phyloP scores from a whole-genome alignment of 2,113 vertebrate species.

The Psammodynastes pulverulentus region DNA sequence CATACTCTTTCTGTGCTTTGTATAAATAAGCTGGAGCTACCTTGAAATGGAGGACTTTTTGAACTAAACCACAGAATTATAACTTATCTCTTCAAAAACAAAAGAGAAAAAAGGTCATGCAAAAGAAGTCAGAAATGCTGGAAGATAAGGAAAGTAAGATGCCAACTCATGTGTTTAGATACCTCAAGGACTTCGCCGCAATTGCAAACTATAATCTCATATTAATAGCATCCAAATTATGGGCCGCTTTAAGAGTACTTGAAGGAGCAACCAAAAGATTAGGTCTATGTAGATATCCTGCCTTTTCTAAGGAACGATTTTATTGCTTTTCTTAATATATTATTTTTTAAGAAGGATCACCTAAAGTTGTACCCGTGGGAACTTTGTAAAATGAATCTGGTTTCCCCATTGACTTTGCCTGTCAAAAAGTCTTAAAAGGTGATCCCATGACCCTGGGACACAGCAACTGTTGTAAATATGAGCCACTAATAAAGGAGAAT shows the following conservation, averaged over 20 bases:
- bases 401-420: too few relatives aligned
- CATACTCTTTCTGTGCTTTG: neutral
- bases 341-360: neutral
- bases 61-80: neutral
- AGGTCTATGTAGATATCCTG: neutral
- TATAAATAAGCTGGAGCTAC: neutral
- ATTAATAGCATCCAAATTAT: neutral
- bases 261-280: neutral
- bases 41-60: neutral
- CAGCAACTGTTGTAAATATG: too few relatives aligned
- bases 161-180: neutral
- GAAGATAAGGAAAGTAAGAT: neutral
- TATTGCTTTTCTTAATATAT: neutral
- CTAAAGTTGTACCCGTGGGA: neutral
- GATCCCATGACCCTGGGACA: too few relatives aligned
- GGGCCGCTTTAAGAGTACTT: neutral
- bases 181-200: neutral
- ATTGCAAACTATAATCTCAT: neutral
- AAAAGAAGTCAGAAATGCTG: neutral
- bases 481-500: too few relatives aligned
- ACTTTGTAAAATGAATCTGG: neutral
- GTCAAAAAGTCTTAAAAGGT: too few relatives aligned
- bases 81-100: neutral
- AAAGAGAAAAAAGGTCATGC: neutral
- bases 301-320: neutral